Base-by-base conservation (phyloP, 2,797 vertebrate genomes). In the Acanthopagrus latus region DNA sequence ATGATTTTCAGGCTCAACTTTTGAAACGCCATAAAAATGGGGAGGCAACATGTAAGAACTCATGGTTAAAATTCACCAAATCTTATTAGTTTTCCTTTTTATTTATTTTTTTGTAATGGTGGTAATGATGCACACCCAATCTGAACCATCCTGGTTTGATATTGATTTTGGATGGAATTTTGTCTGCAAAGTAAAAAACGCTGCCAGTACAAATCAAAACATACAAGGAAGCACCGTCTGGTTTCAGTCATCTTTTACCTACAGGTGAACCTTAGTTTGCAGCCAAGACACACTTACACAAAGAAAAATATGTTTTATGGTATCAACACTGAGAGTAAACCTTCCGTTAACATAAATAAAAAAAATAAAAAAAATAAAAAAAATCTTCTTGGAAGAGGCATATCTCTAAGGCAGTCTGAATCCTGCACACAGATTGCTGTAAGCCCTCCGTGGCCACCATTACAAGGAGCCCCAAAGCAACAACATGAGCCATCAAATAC, bases 391-490 rank as follows among this genome's bases (percentile, higher is more conserved):
- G 66, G 38, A 74, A 55, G 51, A 76, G 43, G 51, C 46, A 6
- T 64, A 33, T 81, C 76, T 79, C 27, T 27, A 21, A 70, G 67
- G 69, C 43, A 51, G 68, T 50, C 67, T 41, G 41, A 76, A 74
- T 83, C 50, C 71, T 76, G 60, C 50, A 52, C 51, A 41, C 72
- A 80, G 82, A 85, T 81, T 81, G 84, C 79, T 79, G 46, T 71
- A 83, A 90, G 65, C 76, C 76, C 63, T 83, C 63, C 81, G 81
- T 66, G 82, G 69, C 80, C 13, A 58, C 72, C 86, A 84, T 89
- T 84, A 88, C 0, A 1, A 73, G 16, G 29, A 73, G 64, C 71
- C 75, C 70, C 58, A 71, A 48, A 86, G 43, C 76, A 76, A 63
- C 72, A 69, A 65, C 57, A 51, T 50, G 46, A 57, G 46, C 72